Evolutionary conservation across 1,140 invertebrate species (phyloP), one percentile per base, ranked within the genome.

Genomic region (Procambarus virginalis): DNA sequence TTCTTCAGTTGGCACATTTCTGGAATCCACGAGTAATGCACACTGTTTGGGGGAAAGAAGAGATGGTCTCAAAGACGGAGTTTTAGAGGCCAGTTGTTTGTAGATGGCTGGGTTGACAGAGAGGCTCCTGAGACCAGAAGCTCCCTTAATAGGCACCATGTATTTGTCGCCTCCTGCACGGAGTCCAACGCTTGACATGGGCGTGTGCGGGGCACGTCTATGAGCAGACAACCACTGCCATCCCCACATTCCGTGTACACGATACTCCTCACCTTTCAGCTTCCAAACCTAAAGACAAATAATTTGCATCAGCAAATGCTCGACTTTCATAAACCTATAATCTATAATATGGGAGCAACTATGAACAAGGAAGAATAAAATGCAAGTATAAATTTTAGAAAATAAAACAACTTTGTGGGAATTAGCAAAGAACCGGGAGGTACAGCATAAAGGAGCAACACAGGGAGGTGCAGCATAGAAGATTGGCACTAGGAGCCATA

Each of bases 211-310:
- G 92, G 92, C 93, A 94, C 95, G 93, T 92, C 94, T 64, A 93
- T 94, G 86, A 2, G 95, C 94, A 1, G 97, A 97, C 51, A 98
- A 94, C 98, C 98, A 99, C 17, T 97, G 93, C 98, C 98, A 99
- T 9, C 98, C 98, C 96, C 98, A 98, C 92, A 98, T 96, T 0
- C 98, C 98, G 93, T 98, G 98, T 46, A 99, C 96, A 92, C 99
- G 95, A 93, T 99, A 99, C 93, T 99, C 98, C 94, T 99, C 99
- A 8, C 98, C 99, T 94, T 98, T 99, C 94, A 99, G 98, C 93
- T 99, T 99, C 97, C 97, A 98, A 20, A 97, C 95, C 94, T 97
- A 96, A 64, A 92, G 46, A 34, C 34, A 34, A 34, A 34, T 34
- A 34, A n/a, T 34, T 34, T 34, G 34, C 34, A 34, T 34, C 34